Percentiles rank a stretch among this genome's conserved stretches.
Evolutionary conservation across 2,797 vertebrate species (phyloP).

Genomic region (Chlorospingus flavigularis): DNA sequence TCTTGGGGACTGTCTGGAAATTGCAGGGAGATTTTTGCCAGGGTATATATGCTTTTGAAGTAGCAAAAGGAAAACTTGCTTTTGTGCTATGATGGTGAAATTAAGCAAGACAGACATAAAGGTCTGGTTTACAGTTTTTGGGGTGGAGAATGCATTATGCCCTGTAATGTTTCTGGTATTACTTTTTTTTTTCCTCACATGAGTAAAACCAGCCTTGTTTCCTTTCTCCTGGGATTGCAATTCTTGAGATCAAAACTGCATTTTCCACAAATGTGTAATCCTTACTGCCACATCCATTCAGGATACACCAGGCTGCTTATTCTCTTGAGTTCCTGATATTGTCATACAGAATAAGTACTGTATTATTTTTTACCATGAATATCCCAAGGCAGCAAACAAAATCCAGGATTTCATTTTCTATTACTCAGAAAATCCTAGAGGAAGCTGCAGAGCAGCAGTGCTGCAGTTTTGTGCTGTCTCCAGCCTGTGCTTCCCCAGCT

Average conservation of each 20-base stretch:
- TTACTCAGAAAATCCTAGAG: neutral
- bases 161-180: neutral
- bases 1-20: neutral
- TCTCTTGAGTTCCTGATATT: neutral
- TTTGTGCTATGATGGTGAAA: neutral
- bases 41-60: neutral
- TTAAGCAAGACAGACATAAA: neutral
- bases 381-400: neutral
- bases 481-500: neutral
- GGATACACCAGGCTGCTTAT: neutral
- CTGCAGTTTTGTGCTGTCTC: neutral
- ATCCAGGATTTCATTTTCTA: slow-evolving; percentile 5
- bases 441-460: neutral
- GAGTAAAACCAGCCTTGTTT: neutral
- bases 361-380: neutral
- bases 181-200: neutral
- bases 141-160: neutral
- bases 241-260: neutral
- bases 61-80: neutral
- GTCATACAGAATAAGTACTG: neutral
- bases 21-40: neutral
- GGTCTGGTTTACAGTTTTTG: neutral
- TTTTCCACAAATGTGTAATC: neutral
- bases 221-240: neutral
- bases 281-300: neutral